Evolutionary conservation across 2,888 invertebrate species (phyloP).

Genomic region (Dynastes tityus): DNA sequence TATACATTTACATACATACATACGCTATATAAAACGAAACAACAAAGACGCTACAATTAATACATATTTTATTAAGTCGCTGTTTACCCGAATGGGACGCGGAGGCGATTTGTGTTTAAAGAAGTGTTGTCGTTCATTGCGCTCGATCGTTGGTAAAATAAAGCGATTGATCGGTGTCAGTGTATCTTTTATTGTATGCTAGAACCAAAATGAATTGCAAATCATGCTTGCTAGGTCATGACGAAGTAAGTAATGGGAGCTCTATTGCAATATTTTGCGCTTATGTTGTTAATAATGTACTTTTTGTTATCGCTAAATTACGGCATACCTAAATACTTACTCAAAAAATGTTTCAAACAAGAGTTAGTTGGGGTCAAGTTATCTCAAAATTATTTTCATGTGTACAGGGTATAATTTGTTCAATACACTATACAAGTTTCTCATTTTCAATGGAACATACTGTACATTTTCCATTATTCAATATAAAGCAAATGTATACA

Average conservation of each 20-base stretch:
- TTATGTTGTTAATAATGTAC: no score
- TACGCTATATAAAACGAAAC: constrained; percentile 27
- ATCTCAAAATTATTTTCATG: no score
- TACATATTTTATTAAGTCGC: constrained; percentile 49
- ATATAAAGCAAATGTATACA: no score
- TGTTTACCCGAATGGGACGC: constrained; percentile 39
- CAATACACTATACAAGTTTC: no score
- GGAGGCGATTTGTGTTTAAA: constrained; percentile 15
- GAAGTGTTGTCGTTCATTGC: constrained; percentile 41
- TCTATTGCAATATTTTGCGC: background rate
- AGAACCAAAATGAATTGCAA: constrained; percentile 36
- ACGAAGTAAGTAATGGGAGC: background rate
- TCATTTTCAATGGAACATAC: no score
- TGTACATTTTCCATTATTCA: no score
- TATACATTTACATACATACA: constrained; percentile 17
- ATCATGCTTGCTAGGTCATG: background rate
- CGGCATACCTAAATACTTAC: no score
- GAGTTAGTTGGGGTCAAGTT: no score
- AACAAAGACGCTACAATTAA: constrained; percentile 47
- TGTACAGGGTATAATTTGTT: no score
- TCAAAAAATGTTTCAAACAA: no score
- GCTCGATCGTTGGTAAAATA: constrained; percentile 29
- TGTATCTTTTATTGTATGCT: constrained; percentile 40
- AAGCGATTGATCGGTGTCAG: constrained; percentile 41
- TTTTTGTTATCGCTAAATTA: no score